Conservation (phyloP, 2,888 invertebrate genomes). For the Labia minor region DNA sequence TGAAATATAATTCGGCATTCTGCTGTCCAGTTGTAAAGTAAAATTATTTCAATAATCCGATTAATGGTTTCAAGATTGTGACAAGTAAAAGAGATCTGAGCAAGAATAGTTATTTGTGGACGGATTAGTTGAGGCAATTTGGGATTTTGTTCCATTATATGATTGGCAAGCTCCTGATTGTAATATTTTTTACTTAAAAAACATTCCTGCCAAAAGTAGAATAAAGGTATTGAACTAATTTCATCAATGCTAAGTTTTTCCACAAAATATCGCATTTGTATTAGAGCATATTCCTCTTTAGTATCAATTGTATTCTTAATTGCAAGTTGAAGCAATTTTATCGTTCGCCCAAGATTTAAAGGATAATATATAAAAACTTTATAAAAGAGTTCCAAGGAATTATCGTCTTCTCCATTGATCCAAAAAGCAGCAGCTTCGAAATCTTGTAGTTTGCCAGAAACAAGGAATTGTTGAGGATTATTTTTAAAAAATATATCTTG, state of each 20-base stretch:
- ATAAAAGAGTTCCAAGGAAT: neutral
- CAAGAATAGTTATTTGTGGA: neutral
- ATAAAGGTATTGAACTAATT: neutral
- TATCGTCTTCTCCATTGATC: neutral
- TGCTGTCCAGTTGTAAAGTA: neutral
- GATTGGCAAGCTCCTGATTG: neutral
- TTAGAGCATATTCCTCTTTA: neutral
- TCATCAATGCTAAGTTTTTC: neutral
- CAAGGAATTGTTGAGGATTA: too few relatives aligned
- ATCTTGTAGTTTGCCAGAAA: too few relatives aligned
- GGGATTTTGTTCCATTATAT: neutral
- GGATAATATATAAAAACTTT: neutral
- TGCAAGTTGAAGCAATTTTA: neutral
- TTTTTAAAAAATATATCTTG: too few relatives aligned
- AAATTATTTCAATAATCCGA: neutral
- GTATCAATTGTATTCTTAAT: neutral
- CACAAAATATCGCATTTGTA: neutral
- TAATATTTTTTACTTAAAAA: neutral
- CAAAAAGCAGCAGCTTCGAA: neutral
- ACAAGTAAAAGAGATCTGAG: neutral
- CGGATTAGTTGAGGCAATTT: neutral
- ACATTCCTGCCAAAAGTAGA: neutral
- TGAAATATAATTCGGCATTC: neutral
- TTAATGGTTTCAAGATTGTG: neutral
- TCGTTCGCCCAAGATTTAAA: neutral